A percentile compares a stretch with the other conserved stretches of the same genome.
Conservation (phyloP, 2,797 vertebrate genomes). For the Urocyon cinereoargenteus region DNA sequence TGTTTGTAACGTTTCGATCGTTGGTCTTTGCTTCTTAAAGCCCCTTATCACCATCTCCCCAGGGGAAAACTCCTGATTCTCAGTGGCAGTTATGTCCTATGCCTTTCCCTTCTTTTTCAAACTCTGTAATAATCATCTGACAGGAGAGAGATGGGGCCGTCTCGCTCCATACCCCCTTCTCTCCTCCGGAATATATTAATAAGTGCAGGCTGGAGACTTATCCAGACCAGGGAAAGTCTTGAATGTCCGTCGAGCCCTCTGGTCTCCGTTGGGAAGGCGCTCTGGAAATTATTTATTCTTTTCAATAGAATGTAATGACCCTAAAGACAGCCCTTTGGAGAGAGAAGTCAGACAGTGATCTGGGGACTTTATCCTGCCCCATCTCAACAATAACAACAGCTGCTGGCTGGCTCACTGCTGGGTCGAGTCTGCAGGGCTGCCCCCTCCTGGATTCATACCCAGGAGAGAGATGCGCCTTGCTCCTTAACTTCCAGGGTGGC, state of each 20-base stretch:
- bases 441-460: neutral
- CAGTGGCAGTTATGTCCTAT: neutral
- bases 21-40: neutral
- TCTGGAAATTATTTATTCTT: constrained; percentile 17
- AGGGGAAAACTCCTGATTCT: neutral
- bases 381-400: neutral
- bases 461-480: too few species aligned
- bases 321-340: neutral
- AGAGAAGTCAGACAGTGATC: neutral
- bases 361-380: neutral
- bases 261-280: neutral
- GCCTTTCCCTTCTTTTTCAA: neutral
- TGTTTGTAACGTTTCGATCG: neutral
- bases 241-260: neutral
- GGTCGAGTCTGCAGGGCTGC: neutral
- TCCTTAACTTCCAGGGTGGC: neutral
- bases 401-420: neutral
- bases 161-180: too few species aligned
- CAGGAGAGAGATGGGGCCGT: too few species aligned
- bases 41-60: neutral
- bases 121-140: neutral
- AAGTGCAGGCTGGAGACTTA: neutral
- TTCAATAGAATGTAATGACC: neutral
- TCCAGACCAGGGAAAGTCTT: neutral
- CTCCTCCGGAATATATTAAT: neutral